phyloP scores from a whole-genome alignment of 2,888 invertebrate genomes.

The Synanthedon myopaeformis region DNA sequence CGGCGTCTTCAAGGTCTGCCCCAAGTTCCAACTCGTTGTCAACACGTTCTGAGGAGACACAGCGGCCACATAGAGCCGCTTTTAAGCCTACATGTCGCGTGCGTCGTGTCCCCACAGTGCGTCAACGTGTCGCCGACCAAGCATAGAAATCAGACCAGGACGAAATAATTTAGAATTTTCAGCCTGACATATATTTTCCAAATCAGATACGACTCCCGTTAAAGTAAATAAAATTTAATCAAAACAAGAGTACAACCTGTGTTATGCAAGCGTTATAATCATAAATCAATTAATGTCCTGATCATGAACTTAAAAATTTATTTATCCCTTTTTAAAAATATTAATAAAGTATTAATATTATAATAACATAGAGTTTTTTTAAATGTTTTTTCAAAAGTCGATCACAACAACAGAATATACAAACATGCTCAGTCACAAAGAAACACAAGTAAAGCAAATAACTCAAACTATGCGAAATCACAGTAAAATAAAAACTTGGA shows the following conservation, averaged over 20 bases:
- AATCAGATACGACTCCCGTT: neutral
- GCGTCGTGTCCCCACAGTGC: slow-evolving; percentile 12
- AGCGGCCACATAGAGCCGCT: slow-evolving; percentile 72
- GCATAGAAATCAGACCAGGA: slow-evolving; percentile 68
- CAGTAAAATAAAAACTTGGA: neutral
- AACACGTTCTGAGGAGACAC: slow-evolving; percentile 76
- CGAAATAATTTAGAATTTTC: slow-evolving; percentile 3
- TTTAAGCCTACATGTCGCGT: slow-evolving; percentile 62
- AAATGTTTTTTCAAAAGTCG: too few species aligned
- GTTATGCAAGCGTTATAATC: too few species aligned
- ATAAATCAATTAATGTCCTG: too few species aligned
- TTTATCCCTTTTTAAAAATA: too few species aligned
- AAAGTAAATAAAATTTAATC: neutral
- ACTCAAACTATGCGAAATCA: neutral
- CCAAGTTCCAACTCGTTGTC: slow-evolving; percentile 75
- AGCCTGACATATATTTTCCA: neutral
- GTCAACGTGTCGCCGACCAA: slow-evolving; percentile 48
- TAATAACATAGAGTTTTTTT: too few species aligned
- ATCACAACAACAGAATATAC: neutral
- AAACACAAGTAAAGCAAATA: neutral
- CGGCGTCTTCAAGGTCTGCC: slow-evolving; percentile 82
- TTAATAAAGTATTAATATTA: too few species aligned
- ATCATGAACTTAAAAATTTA: too few species aligned
- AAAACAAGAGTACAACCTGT: too few species aligned
- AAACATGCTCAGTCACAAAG: neutral